Conservation (phyloP, 2,113 vertebrate species). For the Passer domesticus region DNA sequence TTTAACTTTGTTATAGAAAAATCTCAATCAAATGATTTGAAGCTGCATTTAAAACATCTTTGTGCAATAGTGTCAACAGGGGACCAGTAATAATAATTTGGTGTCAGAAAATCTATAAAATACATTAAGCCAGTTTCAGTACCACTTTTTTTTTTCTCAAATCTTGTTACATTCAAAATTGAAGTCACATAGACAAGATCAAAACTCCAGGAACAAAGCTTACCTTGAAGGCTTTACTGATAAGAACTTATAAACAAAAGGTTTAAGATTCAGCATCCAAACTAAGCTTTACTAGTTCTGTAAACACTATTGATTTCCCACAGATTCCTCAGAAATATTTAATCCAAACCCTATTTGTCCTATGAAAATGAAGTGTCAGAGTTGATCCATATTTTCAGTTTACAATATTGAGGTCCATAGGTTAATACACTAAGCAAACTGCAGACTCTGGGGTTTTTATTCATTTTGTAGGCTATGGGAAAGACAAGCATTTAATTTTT, state of each 20-base stretch:
- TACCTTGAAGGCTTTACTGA: slow-evolving; percentile 45
- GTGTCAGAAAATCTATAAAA: slow-evolving; percentile 72
- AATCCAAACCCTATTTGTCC: slow-evolving; percentile 53
- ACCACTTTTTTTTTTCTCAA: not conserved
- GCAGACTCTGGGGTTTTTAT: not conserved
- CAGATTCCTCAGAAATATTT: slow-evolving; percentile 58
- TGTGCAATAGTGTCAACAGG: not conserved
- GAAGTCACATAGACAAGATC: slow-evolving; percentile 16
- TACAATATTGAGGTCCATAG: slow-evolving; percentile 23
- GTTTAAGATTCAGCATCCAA: slow-evolving; percentile 37
- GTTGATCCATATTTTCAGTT: slow-evolving; percentile 53
- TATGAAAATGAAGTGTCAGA: slow-evolving; percentile 44
- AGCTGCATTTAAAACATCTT: slow-evolving; percentile 31
- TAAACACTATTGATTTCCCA: slow-evolving; percentile 66
- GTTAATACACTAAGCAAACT: slow-evolving; percentile 49
- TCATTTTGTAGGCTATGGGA: not conserved
- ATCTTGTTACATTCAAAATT: slow-evolving; percentile 34
- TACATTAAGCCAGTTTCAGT: slow-evolving; percentile 57
- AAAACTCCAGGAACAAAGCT: slow-evolving; percentile 23
- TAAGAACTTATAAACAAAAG: slow-evolving; percentile 51
- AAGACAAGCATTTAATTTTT: slow-evolving; percentile 7
- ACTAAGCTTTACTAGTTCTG: slow-evolving; percentile 40
- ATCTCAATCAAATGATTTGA: slow-evolving; percentile 28
- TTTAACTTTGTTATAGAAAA: slow-evolving; percentile 21
- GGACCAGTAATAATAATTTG: slow-evolving; percentile 54